Evolutionary conservation across 2,113 vertebrate genomes (phyloP), one percentile per base, ranked within the genome.

Genomic region (Arothron firmamentum): DNA sequence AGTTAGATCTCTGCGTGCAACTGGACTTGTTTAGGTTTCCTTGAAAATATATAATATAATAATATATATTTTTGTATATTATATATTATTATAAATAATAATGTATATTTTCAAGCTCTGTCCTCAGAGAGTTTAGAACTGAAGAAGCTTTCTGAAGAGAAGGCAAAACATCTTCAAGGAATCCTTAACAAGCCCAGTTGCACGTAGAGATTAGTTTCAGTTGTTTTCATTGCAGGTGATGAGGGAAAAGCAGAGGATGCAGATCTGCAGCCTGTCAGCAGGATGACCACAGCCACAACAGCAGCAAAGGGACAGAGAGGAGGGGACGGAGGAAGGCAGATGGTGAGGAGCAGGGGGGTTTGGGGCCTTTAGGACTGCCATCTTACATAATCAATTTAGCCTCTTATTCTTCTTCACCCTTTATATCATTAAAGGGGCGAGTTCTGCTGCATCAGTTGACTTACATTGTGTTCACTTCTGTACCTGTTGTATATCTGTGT

Each of bases 231-330:
- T 10, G 20, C 20, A n/a, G 67, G 53, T 25, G 59, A 62, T 59
- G 56, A 43, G 47, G 34, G 19, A 15, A 46, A 60, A 1, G 50
- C 23, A 1, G 34, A 12, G 52, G 47, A 46, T 53, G 62, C 56
- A 73, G 65, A 64, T 46, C 72, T 17, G 38, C 49, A 70, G 67
- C 42, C 41, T 49, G 70, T 77, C 71, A 52, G 53, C 61, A 53
- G 42, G 50, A 62, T 60, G 62, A 43, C 62, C 11, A 17, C 70
- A 74, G 52, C 45, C 48, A 55, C 31, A 16, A 46, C 75, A 63
- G 56, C 50, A 59, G 48, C 62, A 53, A 25, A 31, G 54, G 63
- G 55, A 6, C 13, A 19, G 56, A 2, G 31, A 21, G 1, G 4
- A 28, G 25, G 25, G 10, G 18, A 56, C 16, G 20, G 31, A n/a